Percentiles rank a stretch among this genome's conserved stretches.
Evolutionary conservation across 2,888 invertebrate genomes (phyloP).

Genomic region (Cremastobaeus sp.): DNA sequence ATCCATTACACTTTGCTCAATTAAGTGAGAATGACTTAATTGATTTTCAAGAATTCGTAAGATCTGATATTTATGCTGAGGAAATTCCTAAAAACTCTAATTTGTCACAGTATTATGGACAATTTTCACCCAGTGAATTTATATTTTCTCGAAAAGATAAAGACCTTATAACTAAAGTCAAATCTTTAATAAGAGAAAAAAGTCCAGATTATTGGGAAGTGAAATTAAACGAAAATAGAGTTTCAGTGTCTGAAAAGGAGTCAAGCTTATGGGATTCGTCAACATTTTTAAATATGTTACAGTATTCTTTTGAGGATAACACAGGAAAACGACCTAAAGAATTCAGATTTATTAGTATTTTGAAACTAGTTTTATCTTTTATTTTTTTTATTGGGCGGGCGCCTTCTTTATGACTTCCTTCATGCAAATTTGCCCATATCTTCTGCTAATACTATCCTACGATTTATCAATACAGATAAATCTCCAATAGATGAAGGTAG

Average conservation of each 20-base stretch:
- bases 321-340: background rate
- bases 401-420: no score
- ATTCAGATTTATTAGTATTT: background rate
- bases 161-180: background rate
- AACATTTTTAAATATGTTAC: background rate
- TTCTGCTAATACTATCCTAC: no score
- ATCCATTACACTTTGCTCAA: background rate
- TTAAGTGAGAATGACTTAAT: background rate
- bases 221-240: background rate
- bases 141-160: background rate
- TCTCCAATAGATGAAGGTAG: no score
- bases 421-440: no score
- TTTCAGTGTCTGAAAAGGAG: background rate
- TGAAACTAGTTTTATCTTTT: background rate
- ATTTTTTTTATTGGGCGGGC: no score
- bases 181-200: background rate
- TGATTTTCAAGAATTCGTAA: constrained; percentile 1
- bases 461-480: no score
- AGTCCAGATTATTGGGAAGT: background rate
- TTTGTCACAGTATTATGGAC: background rate
- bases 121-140: background rate
- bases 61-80: constrained; percentile 1
- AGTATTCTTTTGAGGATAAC: background rate
- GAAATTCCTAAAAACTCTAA: background rate
- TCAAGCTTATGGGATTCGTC: background rate